phyloP scores from a whole-genome alignment of 2,797 vertebrate genomes.

The Balearica regulorum region DNA sequence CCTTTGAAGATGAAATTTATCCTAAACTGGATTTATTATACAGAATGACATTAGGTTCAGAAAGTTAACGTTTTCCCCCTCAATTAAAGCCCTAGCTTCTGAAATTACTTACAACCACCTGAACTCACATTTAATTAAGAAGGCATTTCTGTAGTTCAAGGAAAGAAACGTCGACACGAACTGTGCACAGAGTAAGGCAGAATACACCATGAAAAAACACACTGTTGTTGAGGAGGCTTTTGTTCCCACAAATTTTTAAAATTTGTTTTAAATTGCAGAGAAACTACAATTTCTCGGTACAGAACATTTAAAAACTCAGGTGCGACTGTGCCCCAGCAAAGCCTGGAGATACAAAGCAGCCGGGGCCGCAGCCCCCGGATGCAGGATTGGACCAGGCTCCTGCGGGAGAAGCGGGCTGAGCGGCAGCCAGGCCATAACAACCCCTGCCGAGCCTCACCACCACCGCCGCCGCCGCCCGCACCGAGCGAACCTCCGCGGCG shows the following conservation, averaged over 20 bases:
- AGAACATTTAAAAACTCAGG: no score
- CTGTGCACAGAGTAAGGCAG: fast-evolving
- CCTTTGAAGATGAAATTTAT: not conserved
- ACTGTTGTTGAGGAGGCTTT: fast-evolving
- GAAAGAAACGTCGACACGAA: not conserved
- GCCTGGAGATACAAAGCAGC: no score
- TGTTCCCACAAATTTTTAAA: no score
- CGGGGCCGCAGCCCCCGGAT: not conserved
- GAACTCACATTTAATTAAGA: not conserved
- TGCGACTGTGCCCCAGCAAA: no score
- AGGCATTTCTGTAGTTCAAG: fast-evolving
- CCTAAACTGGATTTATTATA: not conserved
- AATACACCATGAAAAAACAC: not conserved
- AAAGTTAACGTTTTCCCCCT: not conserved
- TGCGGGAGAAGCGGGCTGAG: not conserved
- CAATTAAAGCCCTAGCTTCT: not conserved
- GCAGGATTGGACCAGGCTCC: not conserved
- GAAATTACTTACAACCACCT: not conserved
- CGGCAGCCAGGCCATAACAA: not conserved
- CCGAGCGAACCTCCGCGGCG: no score
- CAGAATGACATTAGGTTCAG: not conserved
- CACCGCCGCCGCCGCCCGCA: no score
- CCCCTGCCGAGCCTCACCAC: no score
- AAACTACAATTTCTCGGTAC: not conserved
- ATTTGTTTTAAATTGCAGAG: not conserved